Evolutionary conservation across 2,797 vertebrate species (phyloP), one percentile per base, ranked within the genome.

Genomic region (Lateolabrax maculatus): DNA sequence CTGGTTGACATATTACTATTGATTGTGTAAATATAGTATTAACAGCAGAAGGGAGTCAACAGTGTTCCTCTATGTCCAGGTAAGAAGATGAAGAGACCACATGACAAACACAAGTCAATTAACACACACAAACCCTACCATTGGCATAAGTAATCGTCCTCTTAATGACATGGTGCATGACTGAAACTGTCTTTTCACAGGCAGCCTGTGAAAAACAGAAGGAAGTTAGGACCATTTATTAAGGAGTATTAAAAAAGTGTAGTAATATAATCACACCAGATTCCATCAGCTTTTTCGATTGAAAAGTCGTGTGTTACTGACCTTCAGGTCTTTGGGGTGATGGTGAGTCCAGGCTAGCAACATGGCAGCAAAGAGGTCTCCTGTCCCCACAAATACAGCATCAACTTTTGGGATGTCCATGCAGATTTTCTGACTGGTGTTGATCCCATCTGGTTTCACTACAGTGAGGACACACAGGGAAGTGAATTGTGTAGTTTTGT

Each of bases 351-450:
- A 99, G 0, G 98, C 98, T 37, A 99, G 90, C 65, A 99, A 93
- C 97, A 99, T 95, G 58, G 98, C 97, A n/a, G 98, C 96, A 4
- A 99, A 99, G 66, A 99, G 93, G 79, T 99, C 98, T 39, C 98
- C 98, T 0, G 98, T 99, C 49, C 97, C 97, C 86, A 99, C 97
- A 83, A 99, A 99, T 67, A 97, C 97, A 0, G 97, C 98, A 18
- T 99, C 97, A 13, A 98, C 96, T 89, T 95, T 97, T 21, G 94
- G 97, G 81, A 97, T 97, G 80, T 99, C 98, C 93, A 99, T 81
- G 79, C 96, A 94, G 89, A 99, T 99, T 84, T 96, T 96, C 36
- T 98, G 95, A 15, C 87, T 95, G 71, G 79, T 81, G 25, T 56
- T 93, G 23, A 94, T 96, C 76, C 97, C 97, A 15, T 97, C 96